Evolutionary conservation across 2,113 vertebrate genomes (phyloP).

Genomic region (Phyllostomus discolor): DNA sequence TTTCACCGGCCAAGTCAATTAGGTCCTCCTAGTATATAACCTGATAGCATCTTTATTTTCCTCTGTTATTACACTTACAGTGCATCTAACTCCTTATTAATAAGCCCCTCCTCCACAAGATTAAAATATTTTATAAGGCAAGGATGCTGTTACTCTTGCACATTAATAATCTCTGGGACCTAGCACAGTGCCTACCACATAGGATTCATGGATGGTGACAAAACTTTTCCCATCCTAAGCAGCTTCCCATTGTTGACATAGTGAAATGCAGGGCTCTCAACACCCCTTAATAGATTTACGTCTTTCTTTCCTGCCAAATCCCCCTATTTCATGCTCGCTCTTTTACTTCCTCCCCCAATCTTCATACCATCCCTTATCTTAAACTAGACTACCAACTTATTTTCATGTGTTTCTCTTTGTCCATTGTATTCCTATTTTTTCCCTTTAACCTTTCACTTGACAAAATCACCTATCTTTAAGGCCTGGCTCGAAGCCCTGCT

Average conservation of each 20-base stretch:
- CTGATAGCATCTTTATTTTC: neutral
- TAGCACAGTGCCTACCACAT: neutral
- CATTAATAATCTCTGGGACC: neutral
- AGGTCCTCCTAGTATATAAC: neutral
- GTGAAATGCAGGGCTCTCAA: neutral
- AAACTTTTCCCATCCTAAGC: neutral
- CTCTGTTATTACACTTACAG: neutral
- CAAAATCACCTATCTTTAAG: neutral
- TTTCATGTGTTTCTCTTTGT: neutral
- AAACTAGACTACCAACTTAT: neutral
- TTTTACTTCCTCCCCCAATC: neutral
- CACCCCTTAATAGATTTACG: neutral
- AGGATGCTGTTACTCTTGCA: neutral
- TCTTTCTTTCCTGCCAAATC: neutral
- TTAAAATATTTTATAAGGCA: neutral
- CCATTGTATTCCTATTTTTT: neutral
- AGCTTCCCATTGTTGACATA: neutral
- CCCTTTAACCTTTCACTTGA: neutral
- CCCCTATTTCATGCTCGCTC: neutral
- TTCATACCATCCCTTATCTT: neutral
- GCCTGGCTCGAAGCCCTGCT: neutral
- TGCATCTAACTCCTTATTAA: neutral
- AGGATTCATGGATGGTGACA: neutral
- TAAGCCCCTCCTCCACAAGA: neutral
- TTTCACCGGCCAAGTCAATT: neutral